Evolutionary conservation across 2,888 invertebrate genomes (phyloP).

Genomic region (Ommatoiulus sabulosus): DNA sequence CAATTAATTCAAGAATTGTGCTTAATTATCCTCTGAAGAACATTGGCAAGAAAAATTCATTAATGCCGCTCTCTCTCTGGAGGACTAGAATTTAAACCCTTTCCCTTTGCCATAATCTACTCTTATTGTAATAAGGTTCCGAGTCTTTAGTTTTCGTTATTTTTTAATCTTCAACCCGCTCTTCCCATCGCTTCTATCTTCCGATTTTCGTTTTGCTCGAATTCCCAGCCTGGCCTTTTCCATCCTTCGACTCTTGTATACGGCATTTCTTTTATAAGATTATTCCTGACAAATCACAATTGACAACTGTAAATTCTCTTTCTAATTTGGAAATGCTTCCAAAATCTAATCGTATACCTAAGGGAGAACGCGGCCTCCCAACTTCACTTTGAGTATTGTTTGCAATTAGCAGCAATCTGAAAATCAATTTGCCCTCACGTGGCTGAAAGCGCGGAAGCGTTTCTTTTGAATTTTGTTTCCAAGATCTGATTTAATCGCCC

Average conservation of each 20-base stretch:
- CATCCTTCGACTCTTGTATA: not conserved
- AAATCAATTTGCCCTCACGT: conserved; percentile 23
- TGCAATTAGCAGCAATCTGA: conserved; percentile 47
- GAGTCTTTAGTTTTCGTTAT: conserved; percentile 1
- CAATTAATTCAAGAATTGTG: not conserved
- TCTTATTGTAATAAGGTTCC: not conserved
- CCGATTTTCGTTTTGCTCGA: not conserved
- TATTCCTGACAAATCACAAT: conserved; percentile 41
- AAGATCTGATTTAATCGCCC: conserved; percentile 6
- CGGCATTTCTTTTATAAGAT: conserved; percentile 32
- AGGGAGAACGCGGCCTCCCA: conserved; percentile 15
- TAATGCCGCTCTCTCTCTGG: not conserved
- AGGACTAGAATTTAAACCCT: not conserved
- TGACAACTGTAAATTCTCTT: conserved; percentile 46
- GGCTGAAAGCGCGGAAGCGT: conserved; percentile 6
- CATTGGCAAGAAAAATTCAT: not conserved
- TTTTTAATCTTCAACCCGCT: not conserved
- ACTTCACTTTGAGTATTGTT: conserved; percentile 21
- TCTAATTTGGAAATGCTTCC: conserved; percentile 39
- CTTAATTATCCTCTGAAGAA: not conserved
- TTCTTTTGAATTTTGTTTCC: conserved; percentile 23
- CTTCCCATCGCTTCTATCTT: not conserved
- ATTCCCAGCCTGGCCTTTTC: not conserved
- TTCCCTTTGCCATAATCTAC: not conserved
- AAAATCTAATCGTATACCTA: conserved; percentile 45